Evolutionary conservation across 2,797 vertebrate genomes (phyloP), one percentile per base, ranked within the genome.

Genomic region (Ctenopoma multispine): DNA sequence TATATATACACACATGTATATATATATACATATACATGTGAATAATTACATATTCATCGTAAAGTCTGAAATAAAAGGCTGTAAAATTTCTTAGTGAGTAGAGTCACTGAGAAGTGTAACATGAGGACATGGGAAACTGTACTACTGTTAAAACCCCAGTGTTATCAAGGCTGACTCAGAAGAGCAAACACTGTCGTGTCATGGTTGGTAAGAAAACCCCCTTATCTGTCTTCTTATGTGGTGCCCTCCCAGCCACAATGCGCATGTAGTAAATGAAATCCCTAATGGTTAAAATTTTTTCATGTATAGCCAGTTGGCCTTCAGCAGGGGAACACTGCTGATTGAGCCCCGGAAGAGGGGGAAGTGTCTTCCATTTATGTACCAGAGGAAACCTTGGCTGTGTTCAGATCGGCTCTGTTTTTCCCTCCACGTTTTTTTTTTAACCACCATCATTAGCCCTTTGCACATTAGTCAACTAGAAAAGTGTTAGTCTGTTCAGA

Each of bases 241-340:
- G n/a, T 13, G 4, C 36, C 24, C 38, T 62, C 21, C 27, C 20
- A 1, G 47, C 44, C 10, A n/a, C 18, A 23, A 56, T 73, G 8
- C 59, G 36, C 4, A 27, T 54, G 23, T 38, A 31, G 27, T 17
- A 11, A 41, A 38, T 15, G 29, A 21, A 20, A 31, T 43, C 21
- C 58, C 17, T 24, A 29, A 27, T 10, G 12, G 21, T 15, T 24
- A 4, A 21, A 14, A 38, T 34, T 15, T 29, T 21, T n/a, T 23
- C 4, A 15, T 23, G 59, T 36, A 31, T 3, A 31, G 29, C 18
- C 20, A 18, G 31, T 38, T 0, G 15, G 59, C 68, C 55, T 56
- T 62, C 84, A 87, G 75, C 72, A 81, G 83, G 65, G 68, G 63
- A 77, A 55, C 56, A 67, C 68, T 36, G 29, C 48, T 4, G 7